phyloP scores from a whole-genome alignment of 2,888 invertebrate genomes.

The Eupelmus urozonus region DNA sequence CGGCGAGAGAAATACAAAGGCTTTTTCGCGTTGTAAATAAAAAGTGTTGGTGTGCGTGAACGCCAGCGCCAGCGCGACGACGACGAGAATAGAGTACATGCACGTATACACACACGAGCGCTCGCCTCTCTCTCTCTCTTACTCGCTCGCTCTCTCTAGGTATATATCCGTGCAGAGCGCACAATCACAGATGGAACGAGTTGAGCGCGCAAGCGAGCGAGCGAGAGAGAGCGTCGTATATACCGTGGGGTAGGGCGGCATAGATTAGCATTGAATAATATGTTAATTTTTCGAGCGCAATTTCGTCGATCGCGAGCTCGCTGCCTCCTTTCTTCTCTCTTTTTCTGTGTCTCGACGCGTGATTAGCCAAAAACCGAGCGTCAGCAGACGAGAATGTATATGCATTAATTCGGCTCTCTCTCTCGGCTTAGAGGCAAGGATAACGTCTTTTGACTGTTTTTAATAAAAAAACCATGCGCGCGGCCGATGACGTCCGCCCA shows the following conservation, averaged over 20 bases:
- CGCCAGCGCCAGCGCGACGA: slow-evolving; percentile 26
- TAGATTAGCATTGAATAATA: slow-evolving; percentile 55
- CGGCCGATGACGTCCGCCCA: too few species aligned
- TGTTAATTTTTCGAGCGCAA: slow-evolving; percentile 21
- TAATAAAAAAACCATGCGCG: too few species aligned
- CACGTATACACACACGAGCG: slow-evolving; percentile 16
- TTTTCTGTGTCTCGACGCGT: slow-evolving; percentile 1
- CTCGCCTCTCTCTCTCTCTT: slow-evolving; percentile 14
- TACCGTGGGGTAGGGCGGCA: slow-evolving; percentile 52
- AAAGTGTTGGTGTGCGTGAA: slow-evolving; percentile 34
- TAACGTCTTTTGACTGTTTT: too few species aligned
- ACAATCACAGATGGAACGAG: slow-evolving; percentile 25
- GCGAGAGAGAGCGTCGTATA: slow-evolving; percentile 31
- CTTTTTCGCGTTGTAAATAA: slow-evolving; percentile 54
- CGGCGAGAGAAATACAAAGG: slow-evolving; percentile 27
- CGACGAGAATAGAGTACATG: slow-evolving; percentile 58
- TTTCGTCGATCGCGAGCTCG: slow-evolving; percentile 9
- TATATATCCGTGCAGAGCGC: not conserved
- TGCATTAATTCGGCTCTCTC: not conserved
- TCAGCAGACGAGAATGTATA: not conserved
- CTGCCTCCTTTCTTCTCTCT: not conserved
- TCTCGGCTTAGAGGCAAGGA: not conserved
- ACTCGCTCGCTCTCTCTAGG: not conserved
- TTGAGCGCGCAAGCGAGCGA: too few species aligned
- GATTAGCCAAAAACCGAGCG: too few species aligned